phyloP scores from a whole-genome alignment of 2,888 invertebrate genomes.

The Cerceris ruficornis region DNA sequence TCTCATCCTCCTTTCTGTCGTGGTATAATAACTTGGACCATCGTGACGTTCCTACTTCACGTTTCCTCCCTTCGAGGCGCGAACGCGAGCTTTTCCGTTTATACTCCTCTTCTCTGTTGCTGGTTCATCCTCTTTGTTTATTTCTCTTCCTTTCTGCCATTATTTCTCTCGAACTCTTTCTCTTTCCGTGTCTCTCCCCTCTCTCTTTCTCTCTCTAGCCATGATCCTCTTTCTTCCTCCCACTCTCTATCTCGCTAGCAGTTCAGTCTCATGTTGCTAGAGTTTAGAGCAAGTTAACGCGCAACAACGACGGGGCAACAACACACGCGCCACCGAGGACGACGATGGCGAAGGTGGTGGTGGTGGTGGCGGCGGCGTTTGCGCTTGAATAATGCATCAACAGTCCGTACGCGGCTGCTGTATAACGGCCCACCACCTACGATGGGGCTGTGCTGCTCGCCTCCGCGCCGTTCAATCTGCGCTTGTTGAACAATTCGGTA shows the following conservation, averaged over 20 bases:
- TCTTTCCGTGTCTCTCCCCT: background rate
- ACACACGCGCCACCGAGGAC: conserved; percentile 48
- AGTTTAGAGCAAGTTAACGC: conserved; percentile 80
- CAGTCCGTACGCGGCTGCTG: conserved; percentile 70
- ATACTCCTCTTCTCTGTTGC: background rate
- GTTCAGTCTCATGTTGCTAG: conserved; percentile 19
- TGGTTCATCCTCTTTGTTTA: background rate
- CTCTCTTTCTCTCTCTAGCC: background rate
- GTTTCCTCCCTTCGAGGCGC: conserved; percentile 14
- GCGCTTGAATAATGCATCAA: conserved; percentile 81
- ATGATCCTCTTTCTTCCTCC: background rate
- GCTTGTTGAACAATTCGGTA: conserved; percentile 77
- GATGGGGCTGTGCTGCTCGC: conserved; percentile 9
- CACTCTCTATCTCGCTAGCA: background rate
- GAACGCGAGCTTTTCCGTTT: conserved; percentile 8
- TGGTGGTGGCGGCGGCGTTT: conserved; percentile 68
- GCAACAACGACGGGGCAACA: conserved; percentile 71
- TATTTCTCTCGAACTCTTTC: background rate
- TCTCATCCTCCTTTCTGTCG: background rate
- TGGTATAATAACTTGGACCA: conserved; percentile 10
- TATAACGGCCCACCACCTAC: conserved; percentile 62
- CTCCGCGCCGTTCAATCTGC: conserved; percentile 74
- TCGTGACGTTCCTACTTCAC: background rate
- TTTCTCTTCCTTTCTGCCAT: conserved; percentile 19
- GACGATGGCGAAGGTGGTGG: background rate